Conservation (phyloP, 2,888 invertebrate species). For the Lumbricus terrestris region DNA sequence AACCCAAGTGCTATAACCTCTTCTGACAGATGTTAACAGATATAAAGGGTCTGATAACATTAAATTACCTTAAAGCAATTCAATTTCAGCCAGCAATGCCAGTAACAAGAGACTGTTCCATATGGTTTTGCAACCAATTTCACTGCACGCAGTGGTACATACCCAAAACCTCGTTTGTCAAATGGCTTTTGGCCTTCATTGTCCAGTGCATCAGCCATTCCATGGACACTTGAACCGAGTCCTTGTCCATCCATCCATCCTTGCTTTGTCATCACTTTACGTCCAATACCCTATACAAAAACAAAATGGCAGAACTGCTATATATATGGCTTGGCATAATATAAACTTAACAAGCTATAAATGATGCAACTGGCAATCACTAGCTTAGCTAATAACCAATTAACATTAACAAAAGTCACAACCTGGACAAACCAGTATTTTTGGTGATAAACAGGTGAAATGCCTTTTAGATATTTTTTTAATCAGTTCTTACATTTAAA, state of each 20-base stretch:
- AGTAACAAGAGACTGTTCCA: not conserved
- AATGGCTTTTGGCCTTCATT: conserved; percentile 50
- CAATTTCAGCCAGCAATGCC: not conserved
- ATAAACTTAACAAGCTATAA: not conserved
- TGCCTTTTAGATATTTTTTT: not conserved
- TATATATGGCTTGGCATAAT: not conserved
- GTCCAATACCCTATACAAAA: conserved; percentile 57
- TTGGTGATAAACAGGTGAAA: not conserved
- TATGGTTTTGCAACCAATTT: not conserved
- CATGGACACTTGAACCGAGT: conserved; percentile 58
- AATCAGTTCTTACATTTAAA: not conserved
- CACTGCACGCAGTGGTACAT: conserved; percentile 15
- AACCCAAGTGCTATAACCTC: not conserved
- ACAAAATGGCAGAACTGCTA: not conserved
- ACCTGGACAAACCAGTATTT: not conserved
- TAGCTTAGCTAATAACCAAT: not conserved
- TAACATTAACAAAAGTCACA: not conserved
- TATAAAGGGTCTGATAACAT: not conserved
- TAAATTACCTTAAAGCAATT: not conserved
- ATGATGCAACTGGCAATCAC: not conserved
- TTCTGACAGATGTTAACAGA: not conserved
- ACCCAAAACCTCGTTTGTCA: conserved; percentile 40
- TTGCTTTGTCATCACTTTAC: conserved; percentile 59
- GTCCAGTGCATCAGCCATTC: conserved; percentile 53
- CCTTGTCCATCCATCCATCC: conserved; percentile 64